A percentile compares a stretch with the other conserved stretches of the same genome.
Evolutionary conservation across 2,888 invertebrate genomes (phyloP).

Genomic region (Acleris literana): DNA sequence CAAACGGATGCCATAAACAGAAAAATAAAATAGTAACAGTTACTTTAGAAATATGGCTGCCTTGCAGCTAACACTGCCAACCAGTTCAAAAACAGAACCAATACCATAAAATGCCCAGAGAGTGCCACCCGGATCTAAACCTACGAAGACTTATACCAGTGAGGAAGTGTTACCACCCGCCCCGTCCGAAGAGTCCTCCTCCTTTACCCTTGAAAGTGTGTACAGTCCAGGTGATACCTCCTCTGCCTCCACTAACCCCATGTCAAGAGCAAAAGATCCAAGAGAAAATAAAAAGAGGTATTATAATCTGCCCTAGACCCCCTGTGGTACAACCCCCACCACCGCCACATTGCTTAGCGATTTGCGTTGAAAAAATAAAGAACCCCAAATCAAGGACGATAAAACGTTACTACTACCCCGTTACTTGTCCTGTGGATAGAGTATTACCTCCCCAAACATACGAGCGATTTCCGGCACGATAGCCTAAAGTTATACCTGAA

Average conservation of each 20-base stretch:
- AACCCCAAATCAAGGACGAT: slow-evolving; percentile 49
- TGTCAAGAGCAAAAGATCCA: slow-evolving; percentile 54
- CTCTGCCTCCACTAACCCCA: slow-evolving; percentile 52
- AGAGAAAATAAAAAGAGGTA: slow-evolving; percentile 55
- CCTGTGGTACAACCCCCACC: slow-evolving; percentile 48
- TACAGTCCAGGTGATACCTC: slow-evolving; percentile 43
- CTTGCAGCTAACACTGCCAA: not conserved
- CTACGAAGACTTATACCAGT: too few species aligned
- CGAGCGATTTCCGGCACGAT: slow-evolving; percentile 44
- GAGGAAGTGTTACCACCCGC: too few species aligned
- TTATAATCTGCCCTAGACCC: slow-evolving; percentile 55
- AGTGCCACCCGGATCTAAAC: too few species aligned
- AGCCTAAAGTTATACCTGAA: slow-evolving; percentile 49
- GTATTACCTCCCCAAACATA: slow-evolving; percentile 44
- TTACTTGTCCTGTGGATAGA: slow-evolving; percentile 53
- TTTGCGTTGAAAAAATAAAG: slow-evolving; percentile 66
- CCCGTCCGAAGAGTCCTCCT: too few species aligned
- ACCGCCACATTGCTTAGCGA: slow-evolving; percentile 50
- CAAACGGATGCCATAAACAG: too few species aligned
- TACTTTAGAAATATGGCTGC: slow-evolving; percentile 21
- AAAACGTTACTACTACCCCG: slow-evolving; percentile 37
- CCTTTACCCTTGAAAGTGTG: slow-evolving; percentile 25
- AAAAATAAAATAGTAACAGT: too few species aligned
- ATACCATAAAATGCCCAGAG: too few species aligned
- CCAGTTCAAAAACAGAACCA: not conserved